phyloP scores from a whole-genome alignment of 2,113 vertebrate genomes.

The Canis aureus region DNA sequence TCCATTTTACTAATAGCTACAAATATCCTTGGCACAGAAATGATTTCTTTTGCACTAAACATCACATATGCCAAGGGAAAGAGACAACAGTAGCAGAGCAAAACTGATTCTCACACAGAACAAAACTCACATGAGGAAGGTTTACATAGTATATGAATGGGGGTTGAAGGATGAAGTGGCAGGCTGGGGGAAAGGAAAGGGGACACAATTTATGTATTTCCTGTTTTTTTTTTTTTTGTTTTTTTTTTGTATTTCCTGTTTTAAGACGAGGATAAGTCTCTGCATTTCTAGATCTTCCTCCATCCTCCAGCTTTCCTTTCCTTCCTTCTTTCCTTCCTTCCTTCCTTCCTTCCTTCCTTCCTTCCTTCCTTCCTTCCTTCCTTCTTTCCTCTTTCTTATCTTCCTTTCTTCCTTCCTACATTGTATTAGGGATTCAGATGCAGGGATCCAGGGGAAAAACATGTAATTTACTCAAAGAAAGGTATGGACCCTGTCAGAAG shows the following conservation, averaged over 20 bases:
- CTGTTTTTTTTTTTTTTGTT: no score
- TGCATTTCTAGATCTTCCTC: not conserved
- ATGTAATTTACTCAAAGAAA: not conserved
- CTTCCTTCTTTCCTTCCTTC: no score
- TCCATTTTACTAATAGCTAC: slow-evolving; percentile 75
- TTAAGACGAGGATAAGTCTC: not conserved
- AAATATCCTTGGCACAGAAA: slow-evolving; percentile 57
- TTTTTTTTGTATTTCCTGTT: not conserved
- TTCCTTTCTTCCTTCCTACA: not conserved
- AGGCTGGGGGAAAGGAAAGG: not conserved
- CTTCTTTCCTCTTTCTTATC: not conserved
- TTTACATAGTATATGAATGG: not conserved
- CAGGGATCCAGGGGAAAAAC: not conserved
- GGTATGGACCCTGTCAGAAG: not conserved
- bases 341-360: not conserved
- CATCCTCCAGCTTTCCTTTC: no score
- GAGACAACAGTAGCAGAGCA: not conserved
- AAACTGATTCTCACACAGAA: not conserved
- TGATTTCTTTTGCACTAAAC: slow-evolving; percentile 14
- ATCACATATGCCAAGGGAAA: not conserved
- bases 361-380: not conserved
- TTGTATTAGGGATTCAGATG: not conserved
- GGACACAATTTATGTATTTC: not conserved
- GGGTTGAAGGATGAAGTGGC: not conserved
- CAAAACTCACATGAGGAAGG: not conserved